These are phyloP conservation scores for Ellobium chinense DNA, from an alignment of 2,888 invertebrate species.

Conservation along the genomic window DNA sequence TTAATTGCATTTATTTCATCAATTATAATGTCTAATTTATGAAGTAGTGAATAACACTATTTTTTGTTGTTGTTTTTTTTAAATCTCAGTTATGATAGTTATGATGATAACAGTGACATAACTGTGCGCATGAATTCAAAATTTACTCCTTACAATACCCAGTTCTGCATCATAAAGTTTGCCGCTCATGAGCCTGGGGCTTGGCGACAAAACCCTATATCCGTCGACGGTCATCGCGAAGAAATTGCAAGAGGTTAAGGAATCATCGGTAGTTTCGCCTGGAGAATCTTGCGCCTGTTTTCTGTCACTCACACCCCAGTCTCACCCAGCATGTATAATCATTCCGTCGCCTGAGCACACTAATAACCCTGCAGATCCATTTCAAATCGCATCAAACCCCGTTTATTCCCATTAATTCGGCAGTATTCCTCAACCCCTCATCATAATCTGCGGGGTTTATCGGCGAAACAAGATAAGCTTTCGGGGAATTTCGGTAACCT, in stretches of 20 bases:
- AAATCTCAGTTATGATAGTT: too few relatives aligned
- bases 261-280: background rate
- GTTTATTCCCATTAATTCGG: constrained; percentile 23
- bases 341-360: background rate
- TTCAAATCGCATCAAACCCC: constrained; percentile 10
- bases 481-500: constrained; percentile 30
- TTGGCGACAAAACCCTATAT: too few relatives aligned
- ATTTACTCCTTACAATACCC: too few relatives aligned
- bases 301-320: background rate
- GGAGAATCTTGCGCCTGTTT: background rate
- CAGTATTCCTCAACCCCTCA: background rate
- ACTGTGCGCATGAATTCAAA: too few relatives aligned
- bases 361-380: constrained; percentile 7
- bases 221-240: background rate
- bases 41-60: too few relatives aligned
- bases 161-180: too few relatives aligned
- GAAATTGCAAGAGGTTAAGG: background rate
- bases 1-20: too few relatives aligned
- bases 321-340: background rate
- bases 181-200: too few relatives aligned
- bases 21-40: too few relatives aligned
- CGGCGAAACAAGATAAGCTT: constrained; percentile 28
- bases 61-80: too few relatives aligned
- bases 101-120: too few relatives aligned
- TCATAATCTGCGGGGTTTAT: constrained; percentile 10